These are phyloP conservation scores for Brachionus asplanchnoidis DNA, from an alignment of 1,140 invertebrate species.

Conservation along the genomic window DNA sequence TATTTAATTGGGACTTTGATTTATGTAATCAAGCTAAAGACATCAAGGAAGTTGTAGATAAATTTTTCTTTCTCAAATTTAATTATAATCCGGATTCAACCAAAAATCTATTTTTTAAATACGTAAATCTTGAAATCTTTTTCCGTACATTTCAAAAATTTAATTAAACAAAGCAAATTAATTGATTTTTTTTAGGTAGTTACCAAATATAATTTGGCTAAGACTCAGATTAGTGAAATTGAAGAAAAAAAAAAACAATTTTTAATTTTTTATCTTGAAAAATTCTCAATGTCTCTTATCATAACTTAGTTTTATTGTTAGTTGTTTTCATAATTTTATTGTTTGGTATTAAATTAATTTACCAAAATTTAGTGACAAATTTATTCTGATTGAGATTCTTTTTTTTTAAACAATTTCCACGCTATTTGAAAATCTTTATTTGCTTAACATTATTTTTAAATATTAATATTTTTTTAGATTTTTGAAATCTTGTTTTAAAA, in stretches of 20 bases:
- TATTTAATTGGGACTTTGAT: neutral
- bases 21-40: neutral
- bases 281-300: neutral
- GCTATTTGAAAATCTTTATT: neutral
- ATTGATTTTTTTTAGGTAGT: neutral
- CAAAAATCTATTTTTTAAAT: neutral
- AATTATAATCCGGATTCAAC: conserved; percentile 19
- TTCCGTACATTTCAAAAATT: conserved; percentile 7
- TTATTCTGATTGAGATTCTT: neutral
- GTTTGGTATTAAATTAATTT: neutral
- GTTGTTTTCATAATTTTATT: conserved; percentile 2
- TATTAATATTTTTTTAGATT: neutral
- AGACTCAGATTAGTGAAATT: neutral
- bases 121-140: neutral
- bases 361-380: conserved; percentile 13
- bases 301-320: neutral
- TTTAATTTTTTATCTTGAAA: neutral
- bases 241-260: neutral
- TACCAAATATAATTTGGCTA: neutral
- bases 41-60: neutral
- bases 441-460: neutral
- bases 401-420: neutral
- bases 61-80: neutral
- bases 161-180: neutral
- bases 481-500: neutral